Percentiles rank a stretch among this genome's conserved stretches.
Evolutionary conservation across 2,888 invertebrate genomes (phyloP).

Genomic region (Thymelicus acteon): DNA sequence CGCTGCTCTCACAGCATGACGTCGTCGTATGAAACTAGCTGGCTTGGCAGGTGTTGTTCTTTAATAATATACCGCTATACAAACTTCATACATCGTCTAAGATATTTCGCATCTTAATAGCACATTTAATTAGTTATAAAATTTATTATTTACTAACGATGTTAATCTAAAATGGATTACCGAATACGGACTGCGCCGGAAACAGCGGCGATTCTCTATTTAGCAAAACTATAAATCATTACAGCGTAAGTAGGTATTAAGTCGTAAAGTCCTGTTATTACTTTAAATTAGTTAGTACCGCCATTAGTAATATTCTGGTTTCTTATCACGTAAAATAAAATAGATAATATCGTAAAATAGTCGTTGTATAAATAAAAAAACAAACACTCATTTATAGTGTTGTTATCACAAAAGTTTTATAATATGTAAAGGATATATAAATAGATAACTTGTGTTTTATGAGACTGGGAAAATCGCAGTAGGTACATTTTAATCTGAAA

Average conservation of each 20-base stretch:
- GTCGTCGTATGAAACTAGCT: not conserved
- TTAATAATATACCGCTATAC: no score
- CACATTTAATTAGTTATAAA: slow-evolving; percentile 56
- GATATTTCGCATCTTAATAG: slow-evolving; percentile 20
- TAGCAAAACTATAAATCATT: slow-evolving; percentile 44
- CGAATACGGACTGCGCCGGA: slow-evolving; percentile 38
- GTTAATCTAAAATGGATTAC: slow-evolving; percentile 5
- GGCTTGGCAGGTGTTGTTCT: not conserved
- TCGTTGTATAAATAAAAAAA: not conserved
- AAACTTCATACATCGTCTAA: not conserved
- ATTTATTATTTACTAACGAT: slow-evolving; percentile 44
- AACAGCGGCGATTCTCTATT: slow-evolving; percentile 43
- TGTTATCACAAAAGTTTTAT: not conserved
- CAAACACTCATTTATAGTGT: not conserved
- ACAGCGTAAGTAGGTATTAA: slow-evolving; percentile 28
- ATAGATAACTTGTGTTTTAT: no score
- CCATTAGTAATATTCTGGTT: slow-evolving; percentile 3
- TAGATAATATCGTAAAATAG: not conserved
- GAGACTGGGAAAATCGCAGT: no score
- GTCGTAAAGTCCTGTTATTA: slow-evolving; percentile 31
- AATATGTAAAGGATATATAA: no score
- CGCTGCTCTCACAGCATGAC: not conserved
- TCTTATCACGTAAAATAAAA: not conserved
- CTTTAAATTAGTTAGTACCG: not conserved
- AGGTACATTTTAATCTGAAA: no score